Percentiles rank a stretch among this genome's conserved stretches.
Evolutionary conservation across 2,888 invertebrate species (phyloP).

Genomic region (Hyles lineata): DNA sequence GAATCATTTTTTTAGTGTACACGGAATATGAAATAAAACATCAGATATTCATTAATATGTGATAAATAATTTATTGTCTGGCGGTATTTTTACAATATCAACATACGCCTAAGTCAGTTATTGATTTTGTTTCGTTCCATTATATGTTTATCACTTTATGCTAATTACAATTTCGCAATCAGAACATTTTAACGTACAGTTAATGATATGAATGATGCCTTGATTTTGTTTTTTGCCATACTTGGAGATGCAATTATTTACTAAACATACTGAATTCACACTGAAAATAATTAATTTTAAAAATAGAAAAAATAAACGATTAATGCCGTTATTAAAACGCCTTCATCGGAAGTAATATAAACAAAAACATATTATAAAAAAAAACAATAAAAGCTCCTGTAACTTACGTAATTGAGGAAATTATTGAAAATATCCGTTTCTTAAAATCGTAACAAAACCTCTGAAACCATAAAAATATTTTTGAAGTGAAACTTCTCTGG

Average conservation of each 20-base stretch:
- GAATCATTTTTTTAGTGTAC: neutral
- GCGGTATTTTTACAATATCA: constrained; percentile 84
- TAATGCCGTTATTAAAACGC: too few relatives aligned
- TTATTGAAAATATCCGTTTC: too few relatives aligned
- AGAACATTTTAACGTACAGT: constrained; percentile 9
- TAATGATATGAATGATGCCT: constrained; percentile 7
- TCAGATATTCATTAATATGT: constrained; percentile 66
- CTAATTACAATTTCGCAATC: constrained; percentile 5
- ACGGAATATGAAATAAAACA: constrained; percentile 40
- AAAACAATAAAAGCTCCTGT: too few relatives aligned
- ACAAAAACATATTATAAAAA: too few relatives aligned
- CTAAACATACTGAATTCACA: too few relatives aligned
- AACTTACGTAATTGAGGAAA: too few relatives aligned
- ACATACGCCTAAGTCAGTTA: constrained; percentile 77
- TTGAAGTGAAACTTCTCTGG: too few relatives aligned
- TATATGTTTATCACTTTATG: constrained; percentile 38
- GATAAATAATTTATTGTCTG: constrained; percentile 86
- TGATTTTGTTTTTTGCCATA: neutral
- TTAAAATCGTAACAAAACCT: too few relatives aligned
- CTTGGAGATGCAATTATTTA: neutral
- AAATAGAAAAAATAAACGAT: too few relatives aligned
- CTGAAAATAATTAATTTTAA: too few relatives aligned
- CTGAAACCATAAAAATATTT: too few relatives aligned
- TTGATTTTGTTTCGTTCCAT: constrained; percentile 50
- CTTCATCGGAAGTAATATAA: too few relatives aligned